phyloP scores from a whole-genome alignment of 2,888 invertebrate genomes.

The Melitaea athalia region DNA sequence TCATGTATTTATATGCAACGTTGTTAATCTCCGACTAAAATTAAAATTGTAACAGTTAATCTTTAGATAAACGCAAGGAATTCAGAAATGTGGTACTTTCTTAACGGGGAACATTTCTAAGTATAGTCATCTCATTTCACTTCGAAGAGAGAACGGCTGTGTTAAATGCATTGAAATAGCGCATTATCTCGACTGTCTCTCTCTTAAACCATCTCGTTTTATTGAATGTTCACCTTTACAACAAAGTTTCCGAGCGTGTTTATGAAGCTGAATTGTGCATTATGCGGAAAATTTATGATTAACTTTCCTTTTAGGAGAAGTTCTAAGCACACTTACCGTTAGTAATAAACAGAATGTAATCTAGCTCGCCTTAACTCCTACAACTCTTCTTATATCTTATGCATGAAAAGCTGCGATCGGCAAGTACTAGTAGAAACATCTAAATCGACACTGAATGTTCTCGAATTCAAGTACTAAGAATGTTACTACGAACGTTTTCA shows the following conservation, averaged over 20 bases:
- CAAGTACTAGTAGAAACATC: too few species aligned
- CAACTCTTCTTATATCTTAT: not conserved
- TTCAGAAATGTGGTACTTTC: not conserved
- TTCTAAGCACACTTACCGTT: not conserved
- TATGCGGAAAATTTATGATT: not conserved
- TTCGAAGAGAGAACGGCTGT: slow-evolving; percentile 17
- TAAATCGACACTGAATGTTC: too few species aligned
- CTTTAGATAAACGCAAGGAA: not conserved
- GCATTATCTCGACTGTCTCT: slow-evolving; percentile 36
- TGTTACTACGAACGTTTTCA: too few species aligned
- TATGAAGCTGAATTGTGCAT: not conserved
- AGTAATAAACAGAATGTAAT: not conserved
- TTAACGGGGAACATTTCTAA: slow-evolving; percentile 3
- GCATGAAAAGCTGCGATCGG: not conserved
- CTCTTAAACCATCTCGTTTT: slow-evolving; percentile 31
- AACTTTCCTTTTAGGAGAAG: not conserved
- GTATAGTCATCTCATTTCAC: slow-evolving; percentile 18
- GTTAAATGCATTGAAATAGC: slow-evolving; percentile 40
- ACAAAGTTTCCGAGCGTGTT: slow-evolving; percentile 12
- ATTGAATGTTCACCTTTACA: slow-evolving; percentile 28
- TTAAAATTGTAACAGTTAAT: not conserved
- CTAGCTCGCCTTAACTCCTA: not conserved
- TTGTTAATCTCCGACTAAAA: not conserved
- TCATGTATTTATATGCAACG: not conserved
- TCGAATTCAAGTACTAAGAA: too few species aligned